Base-by-base conservation (phyloP, 35 echinoderm and acorn worm species). In the Ptychodera flava region DNA sequence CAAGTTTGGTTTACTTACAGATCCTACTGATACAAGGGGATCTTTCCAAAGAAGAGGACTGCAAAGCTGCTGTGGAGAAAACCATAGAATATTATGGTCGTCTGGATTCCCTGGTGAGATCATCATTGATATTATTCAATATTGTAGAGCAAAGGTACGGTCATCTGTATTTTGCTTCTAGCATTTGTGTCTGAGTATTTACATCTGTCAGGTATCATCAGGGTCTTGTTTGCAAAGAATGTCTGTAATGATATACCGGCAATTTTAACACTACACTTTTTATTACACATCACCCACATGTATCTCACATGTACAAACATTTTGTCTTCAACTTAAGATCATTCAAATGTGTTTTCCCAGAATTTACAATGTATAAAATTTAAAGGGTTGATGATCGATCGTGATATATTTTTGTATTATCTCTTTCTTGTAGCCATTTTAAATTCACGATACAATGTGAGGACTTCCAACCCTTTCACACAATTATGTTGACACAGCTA, bases 61-160 rank as follows among this genome's bases (percentile, higher is more conserved):
- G 87, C 14, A 87, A 87, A 81, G 88, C 37, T 79, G 35, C 86
- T 32, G 84, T 82, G 16, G 88, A 94, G 29, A 80, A 83, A 85
- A 94, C 92, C 15, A 33, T 94, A 22, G 31, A 90, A 31, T 36
- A 90, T 28, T 94, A 90, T 85, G 80, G 85, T 15, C 37, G 34
- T 28, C 16, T 94, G 2, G 92, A 94, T 90, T 85, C 90, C 15
- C 35, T 94, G 85, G 92, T 93, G 37, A 93, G 85, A 36, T 80
- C 30, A 6, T 22, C 31, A 16, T 31, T 31, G 12, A 28, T 31
- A 6, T 84, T 1, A 31, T 31, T 87, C 34, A 30, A 16, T 12
- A 6, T 80, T 16, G 33, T 1, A 2, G 32, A 31, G 16, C 28
- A 10, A 22, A 79, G 12, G 1, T 31, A 87, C n/a, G 29, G 35